Conservation (phyloP, 2,113 vertebrate species). For the Poeciliopsis prolifica region DNA sequence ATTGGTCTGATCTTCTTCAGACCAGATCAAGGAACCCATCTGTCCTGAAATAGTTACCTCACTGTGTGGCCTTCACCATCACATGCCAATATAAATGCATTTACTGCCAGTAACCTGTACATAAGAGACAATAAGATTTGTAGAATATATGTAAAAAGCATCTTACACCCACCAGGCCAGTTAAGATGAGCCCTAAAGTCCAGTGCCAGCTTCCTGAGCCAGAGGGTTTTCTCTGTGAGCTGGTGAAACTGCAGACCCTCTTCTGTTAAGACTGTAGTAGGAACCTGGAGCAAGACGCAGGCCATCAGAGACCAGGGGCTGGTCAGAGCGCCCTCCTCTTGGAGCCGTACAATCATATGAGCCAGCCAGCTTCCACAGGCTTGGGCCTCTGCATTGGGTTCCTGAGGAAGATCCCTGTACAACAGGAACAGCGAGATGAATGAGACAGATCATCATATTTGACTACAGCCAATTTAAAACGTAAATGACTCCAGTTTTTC, state of each 20-base stretch:
- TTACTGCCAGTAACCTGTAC: background rate
- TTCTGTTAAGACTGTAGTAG: slow-evolving; percentile 25
- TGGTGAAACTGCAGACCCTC: slow-evolving; percentile 81
- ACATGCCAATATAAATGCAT: slow-evolving; percentile 15
- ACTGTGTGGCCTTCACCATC: background rate
- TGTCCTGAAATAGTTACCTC: slow-evolving; percentile 14
- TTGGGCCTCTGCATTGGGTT: slow-evolving; percentile 82
- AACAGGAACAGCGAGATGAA: background rate
- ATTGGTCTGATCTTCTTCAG: slow-evolving; percentile 69
- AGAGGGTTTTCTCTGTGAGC: slow-evolving; percentile 84
- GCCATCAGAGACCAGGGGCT: slow-evolving; percentile 88
- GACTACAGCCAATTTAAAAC: too few species aligned
- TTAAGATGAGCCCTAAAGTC: slow-evolving; percentile 84
- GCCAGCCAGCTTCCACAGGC: slow-evolving; percentile 86
- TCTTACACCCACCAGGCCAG: slow-evolving; percentile 78
- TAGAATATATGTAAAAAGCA: background rate
- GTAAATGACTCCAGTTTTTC: too few species aligned
- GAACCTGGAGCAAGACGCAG: slow-evolving; percentile 85
- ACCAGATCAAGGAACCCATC: background rate
- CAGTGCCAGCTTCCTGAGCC: slow-evolving; percentile 86
- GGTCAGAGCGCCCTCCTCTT: slow-evolving; percentile 87
- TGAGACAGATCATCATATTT: too few species aligned
- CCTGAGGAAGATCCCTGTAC: slow-evolving; percentile 87
- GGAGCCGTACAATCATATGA: slow-evolving; percentile 85
- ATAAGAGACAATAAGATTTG: background rate